A percentile compares a stretch with the other conserved stretches of the same genome.
Evolutionary conservation across 2,888 invertebrate species (phyloP).

Genomic region (Habroteleia sp.): DNA sequence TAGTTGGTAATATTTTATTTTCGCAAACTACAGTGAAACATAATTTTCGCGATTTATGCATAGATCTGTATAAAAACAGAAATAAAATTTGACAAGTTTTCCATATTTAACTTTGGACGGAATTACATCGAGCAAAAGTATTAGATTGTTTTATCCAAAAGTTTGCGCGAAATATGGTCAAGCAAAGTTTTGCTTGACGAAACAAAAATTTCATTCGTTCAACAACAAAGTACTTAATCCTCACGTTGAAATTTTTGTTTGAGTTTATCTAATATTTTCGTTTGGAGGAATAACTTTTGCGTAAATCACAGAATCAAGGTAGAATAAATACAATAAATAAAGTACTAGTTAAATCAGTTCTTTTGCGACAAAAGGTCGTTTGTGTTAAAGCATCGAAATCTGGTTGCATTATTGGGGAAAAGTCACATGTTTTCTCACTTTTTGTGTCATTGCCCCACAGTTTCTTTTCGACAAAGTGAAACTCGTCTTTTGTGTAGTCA

Average conservation of each 20-base stretch:
- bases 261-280: slow-evolving; percentile 40
- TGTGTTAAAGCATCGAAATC: slow-evolving; percentile 24
- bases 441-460: slow-evolving; percentile 36
- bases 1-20: neutral
- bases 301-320: neutral
- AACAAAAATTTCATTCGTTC: slow-evolving; percentile 31
- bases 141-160: slow-evolving; percentile 37
- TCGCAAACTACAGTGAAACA: neutral
- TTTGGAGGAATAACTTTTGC: slow-evolving; percentile 20
- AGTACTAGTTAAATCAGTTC: slow-evolving; percentile 5
- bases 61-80: slow-evolving; percentile 11
- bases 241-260: slow-evolving; percentile 35
- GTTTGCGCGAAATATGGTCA: slow-evolving; percentile 34
- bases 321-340: slow-evolving; percentile 16
- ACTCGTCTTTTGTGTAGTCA: slow-evolving; percentile 56
- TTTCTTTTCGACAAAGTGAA: slow-evolving; percentile 46
- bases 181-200: slow-evolving; percentile 35
- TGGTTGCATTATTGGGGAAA: slow-evolving; percentile 24
- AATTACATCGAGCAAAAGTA: slow-evolving; percentile 27
- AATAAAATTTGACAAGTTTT: slow-evolving; percentile 29
- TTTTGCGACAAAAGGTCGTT: slow-evolving; percentile 2
- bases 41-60: neutral
- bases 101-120: slow-evolving; percentile 22
- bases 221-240: slow-evolving; percentile 53
- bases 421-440: slow-evolving; percentile 38